These are phyloP conservation scores for Carcharodon carcharias DNA, from an alignment of 2,797 vertebrate genomes.

Conservation along the genomic window DNA sequence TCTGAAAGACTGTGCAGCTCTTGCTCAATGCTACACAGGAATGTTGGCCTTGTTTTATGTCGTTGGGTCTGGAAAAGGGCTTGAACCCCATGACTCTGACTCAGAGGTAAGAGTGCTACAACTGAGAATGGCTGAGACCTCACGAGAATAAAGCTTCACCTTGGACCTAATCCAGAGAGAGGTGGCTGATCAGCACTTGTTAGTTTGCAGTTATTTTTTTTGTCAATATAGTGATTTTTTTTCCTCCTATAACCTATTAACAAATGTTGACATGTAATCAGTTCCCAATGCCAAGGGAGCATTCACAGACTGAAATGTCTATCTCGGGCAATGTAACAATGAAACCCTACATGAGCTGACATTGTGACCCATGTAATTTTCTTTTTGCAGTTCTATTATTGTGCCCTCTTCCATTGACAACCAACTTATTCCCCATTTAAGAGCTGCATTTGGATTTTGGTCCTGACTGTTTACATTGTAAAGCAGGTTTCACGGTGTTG, in stretches of 20 bases:
- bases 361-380: neutral
- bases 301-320: neutral
- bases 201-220: neutral
- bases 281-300: neutral
- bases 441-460: neutral
- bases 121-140: neutral
- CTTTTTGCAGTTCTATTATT: neutral
- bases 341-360: neutral
- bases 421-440: neutral
- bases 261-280: neutral
- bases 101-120: neutral
- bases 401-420: neutral
- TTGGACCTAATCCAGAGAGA: neutral
- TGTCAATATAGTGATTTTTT: neutral
- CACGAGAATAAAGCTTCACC: neutral
- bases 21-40: no score
- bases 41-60: no score
- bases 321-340: neutral
- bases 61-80: no score
- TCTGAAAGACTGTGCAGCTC: no score
- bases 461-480: neutral
- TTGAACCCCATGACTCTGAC: neutral
- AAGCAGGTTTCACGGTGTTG: neutral
- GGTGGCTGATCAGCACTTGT: neutral
- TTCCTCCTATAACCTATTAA: neutral